These are phyloP conservation scores for Megaustenia siamemsis DNA, from an alignment of 2,888 invertebrate species.

Conservation along the genomic window DNA sequence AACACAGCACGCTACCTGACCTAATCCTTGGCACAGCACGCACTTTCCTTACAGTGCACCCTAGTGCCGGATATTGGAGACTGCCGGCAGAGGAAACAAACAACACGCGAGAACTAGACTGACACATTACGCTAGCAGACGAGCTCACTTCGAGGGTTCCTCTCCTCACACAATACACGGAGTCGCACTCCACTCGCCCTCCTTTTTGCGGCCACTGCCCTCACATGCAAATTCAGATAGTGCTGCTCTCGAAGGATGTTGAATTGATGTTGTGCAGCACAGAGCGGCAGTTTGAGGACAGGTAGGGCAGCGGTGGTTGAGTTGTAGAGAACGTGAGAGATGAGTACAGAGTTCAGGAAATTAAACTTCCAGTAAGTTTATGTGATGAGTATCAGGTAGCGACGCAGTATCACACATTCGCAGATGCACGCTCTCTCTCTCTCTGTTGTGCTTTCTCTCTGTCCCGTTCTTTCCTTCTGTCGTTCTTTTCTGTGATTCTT, in stretches of 20 bases:
- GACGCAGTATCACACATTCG: background rate
- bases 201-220: conserved; percentile 3
- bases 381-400: background rate
- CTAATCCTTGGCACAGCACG: background rate
- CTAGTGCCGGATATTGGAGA: conserved; percentile 47
- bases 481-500: too few species aligned
- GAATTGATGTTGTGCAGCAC: conserved; percentile 1
- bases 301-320: conserved; percentile 5
- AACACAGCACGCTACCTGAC: background rate
- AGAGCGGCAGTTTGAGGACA: background rate
- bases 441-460: background rate
- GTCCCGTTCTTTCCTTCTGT: too few species aligned
- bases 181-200: background rate
- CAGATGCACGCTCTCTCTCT: background rate
- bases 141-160: background rate
- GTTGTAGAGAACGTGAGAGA: background rate
- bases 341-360: background rate
- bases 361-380: background rate
- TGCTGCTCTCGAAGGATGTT: background rate
- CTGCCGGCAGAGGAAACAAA: conserved; percentile 16
- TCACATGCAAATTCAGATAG: background rate
- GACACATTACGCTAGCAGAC: conserved; percentile 15
- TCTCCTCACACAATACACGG: conserved; percentile 30
- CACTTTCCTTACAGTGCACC: conserved; percentile 23
- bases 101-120: conserved; percentile 33